phyloP scores from a whole-genome alignment of 2,113 vertebrate species.

The Pseudorhombus dupliciocellatus region DNA sequence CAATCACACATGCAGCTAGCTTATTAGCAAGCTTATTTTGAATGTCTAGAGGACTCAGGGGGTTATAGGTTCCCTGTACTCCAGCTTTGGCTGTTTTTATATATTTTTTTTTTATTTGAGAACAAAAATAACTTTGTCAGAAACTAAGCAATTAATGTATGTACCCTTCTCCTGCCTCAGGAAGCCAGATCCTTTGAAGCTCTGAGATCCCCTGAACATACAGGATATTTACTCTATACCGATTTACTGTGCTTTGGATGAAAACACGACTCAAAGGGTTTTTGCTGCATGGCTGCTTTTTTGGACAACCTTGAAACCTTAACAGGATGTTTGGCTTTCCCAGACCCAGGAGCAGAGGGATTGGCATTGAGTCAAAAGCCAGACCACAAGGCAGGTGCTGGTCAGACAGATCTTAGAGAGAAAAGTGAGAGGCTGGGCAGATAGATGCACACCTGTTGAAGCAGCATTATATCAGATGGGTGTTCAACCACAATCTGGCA shows the following conservation, averaged over 20 bases:
- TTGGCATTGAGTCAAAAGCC: constrained; percentile 41
- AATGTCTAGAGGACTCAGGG: constrained; percentile 39
- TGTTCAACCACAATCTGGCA: constrained; percentile 15
- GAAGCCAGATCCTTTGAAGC: constrained; percentile 72
- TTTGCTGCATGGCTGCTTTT: constrained; percentile 68
- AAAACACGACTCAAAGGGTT: constrained; percentile 72
- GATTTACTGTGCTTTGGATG: constrained; percentile 66
- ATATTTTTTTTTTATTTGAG: constrained; percentile 45
- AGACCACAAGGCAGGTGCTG: constrained; percentile 44
- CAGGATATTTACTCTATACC: constrained; percentile 74
- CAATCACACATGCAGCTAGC: no score
- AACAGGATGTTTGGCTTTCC: constrained; percentile 70
- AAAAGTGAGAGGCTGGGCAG: constrained; percentile 26
- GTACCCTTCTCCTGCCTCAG: constrained; percentile 48
- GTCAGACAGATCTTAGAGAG: constrained; percentile 23
- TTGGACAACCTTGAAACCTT: constrained; percentile 65
- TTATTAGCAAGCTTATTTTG: no score
- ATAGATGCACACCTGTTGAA: constrained; percentile 30
- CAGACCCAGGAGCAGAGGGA: constrained; percentile 49
- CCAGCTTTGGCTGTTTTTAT: constrained; percentile 47
- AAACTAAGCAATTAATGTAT: constrained; percentile 57
- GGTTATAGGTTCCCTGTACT: constrained; percentile 59
- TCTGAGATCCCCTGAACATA: constrained; percentile 54
- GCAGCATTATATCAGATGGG: constrained; percentile 13
- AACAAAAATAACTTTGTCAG: constrained; percentile 71